phyloP scores from a whole-genome alignment of 2,888 invertebrate genomes.

The Laspeyria flexula region DNA sequence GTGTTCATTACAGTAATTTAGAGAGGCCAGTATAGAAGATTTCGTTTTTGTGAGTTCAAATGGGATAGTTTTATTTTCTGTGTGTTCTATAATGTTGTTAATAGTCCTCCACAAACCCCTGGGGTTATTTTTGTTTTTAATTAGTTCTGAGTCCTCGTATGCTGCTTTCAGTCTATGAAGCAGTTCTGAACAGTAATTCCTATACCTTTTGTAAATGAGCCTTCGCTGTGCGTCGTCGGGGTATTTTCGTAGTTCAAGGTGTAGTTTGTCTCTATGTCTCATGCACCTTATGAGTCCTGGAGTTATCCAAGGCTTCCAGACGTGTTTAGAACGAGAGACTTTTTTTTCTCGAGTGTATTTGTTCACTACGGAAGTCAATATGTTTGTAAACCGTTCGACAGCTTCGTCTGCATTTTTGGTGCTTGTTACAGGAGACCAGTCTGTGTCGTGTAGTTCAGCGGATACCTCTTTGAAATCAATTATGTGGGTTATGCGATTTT shows the following conservation, averaged over 20 bases:
- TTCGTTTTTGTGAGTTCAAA: background rate
- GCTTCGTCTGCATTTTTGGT: too few species aligned
- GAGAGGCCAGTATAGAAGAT: background rate
- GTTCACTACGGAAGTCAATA: too few species aligned
- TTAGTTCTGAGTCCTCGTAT: background rate
- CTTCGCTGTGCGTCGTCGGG: background rate
- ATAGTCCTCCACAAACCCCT: background rate
- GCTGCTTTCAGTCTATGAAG: background rate
- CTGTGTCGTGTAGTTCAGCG: too few species aligned
- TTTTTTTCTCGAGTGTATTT: too few species aligned
- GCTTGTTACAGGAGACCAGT: too few species aligned
- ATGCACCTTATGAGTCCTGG: background rate
- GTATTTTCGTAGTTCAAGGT: background rate
- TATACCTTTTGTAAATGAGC: background rate
- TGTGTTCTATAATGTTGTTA: background rate
- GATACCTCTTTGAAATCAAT: too few species aligned
- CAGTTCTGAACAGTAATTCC: background rate
- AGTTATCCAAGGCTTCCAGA: too few species aligned
- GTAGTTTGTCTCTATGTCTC: background rate
- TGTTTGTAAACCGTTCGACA: too few species aligned
- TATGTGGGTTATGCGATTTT: too few species aligned
- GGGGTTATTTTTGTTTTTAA: background rate
- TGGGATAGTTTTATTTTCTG: background rate
- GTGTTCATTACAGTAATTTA: background rate
- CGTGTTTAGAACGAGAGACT: too few species aligned